Evolutionary conservation across 2,888 invertebrate species (phyloP).

Genomic region (Pseudococcus viburni): DNA sequence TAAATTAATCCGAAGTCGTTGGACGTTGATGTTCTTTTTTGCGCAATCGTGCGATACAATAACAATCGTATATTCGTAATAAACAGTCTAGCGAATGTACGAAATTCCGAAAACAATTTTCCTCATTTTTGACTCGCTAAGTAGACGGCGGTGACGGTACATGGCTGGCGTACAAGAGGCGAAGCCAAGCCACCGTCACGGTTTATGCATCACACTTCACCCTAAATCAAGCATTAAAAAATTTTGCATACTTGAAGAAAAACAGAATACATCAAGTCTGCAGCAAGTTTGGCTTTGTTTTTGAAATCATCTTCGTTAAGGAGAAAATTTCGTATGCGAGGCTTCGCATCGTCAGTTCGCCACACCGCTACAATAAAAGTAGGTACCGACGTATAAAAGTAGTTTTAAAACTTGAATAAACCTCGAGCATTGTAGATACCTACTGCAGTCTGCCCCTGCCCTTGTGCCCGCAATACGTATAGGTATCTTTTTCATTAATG

Average conservation of each 20-base stretch:
- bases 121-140: background rate
- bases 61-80: conserved; percentile 15
- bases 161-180: background rate
- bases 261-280: background rate
- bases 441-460: background rate
- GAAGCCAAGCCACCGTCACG: background rate
- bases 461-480: background rate
- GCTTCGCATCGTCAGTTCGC: background rate
- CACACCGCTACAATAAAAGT: background rate
- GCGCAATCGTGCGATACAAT: conserved; percentile 32
- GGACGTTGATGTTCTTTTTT: conserved; percentile 14
- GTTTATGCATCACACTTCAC: background rate
- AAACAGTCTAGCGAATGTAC: background rate
- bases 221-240: background rate
- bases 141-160: background rate
- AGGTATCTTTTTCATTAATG: conserved; percentile 35
- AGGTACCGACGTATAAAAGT: background rate
- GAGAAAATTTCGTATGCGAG: background rate
- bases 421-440: background rate
- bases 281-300: conserved; percentile 27
- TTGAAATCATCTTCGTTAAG: conserved; percentile 34
- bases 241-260: conserved; percentile 8
- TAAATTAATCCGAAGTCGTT: conserved; percentile 20
- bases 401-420: conserved; percentile 54
- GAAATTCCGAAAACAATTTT: background rate